Evolutionary conservation across 2,888 invertebrate genomes (phyloP), one percentile per base, ranked within the genome.

Genomic region (Spisula subtruncata): DNA sequence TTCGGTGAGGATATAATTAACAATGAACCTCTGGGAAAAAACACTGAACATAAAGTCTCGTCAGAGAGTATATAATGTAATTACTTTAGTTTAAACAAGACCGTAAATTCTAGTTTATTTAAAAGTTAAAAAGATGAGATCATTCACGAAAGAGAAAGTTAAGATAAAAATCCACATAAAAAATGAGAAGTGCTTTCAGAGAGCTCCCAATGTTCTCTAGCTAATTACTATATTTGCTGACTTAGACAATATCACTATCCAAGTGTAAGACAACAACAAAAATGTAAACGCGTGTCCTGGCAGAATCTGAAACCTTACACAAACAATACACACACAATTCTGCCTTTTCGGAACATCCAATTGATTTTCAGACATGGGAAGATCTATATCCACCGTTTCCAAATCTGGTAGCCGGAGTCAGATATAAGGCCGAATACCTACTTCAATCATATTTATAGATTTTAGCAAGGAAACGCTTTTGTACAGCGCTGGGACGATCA

Each of bases 391-490:
- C 35, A 35, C 32, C 2, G 35, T 75, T 75, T 75, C 75, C 75
- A 75, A 75, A 75, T 75, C 75, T 75, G 75, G 75, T 35, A 75
- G 75, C 32, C 75, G 75, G 12, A 75, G 75, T 75, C 75, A 18
- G 75, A 75, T 75, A 32, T 75, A 75, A 75, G 29, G 75, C 32
- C 32, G 75, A 75, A 35, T 75, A 75, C 75, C 16, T 75, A 75
- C 20, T 75, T 75, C 75, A 75, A 75, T 75, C 75, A 75, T 75
- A 75, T 75, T 75, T 75, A 75, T 75, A 75, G 75, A 75, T 75
- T 75, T 75, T 75, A 75, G 75, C 75, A 35, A 75, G 75, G 75
- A 75, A 75, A 12, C 75, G 75, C 75, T 75, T 75, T 75, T 32
- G 4, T 35, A 14, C 32, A 35, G 32, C 75, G 35, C 32, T 32